A percentile compares a stretch with the other conserved stretches of the same genome.
phyloP scores from a whole-genome alignment of 2,888 invertebrate species.

The Agriopis marginaria region DNA sequence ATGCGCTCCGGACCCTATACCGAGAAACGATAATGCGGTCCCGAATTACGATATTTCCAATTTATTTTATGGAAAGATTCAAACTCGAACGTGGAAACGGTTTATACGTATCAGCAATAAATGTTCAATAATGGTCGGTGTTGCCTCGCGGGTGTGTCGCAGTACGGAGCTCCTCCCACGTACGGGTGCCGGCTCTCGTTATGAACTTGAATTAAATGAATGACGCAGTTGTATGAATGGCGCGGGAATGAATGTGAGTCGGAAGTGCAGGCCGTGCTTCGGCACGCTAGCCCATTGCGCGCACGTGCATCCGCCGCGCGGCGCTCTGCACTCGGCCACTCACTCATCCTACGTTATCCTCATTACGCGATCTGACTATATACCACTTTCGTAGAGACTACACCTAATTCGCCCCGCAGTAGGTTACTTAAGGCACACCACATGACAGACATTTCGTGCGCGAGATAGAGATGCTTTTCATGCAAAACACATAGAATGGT shows the following conservation, averaged over 20 bases:
- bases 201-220: slow-evolving; percentile 85
- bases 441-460: background rate
- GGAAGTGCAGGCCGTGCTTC: slow-evolving; percentile 78
- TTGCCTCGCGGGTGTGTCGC: slow-evolving; percentile 61
- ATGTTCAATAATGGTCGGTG: slow-evolving; percentile 60
- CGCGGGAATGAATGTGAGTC: slow-evolving; percentile 82
- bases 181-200: slow-evolving; percentile 68
- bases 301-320: slow-evolving; percentile 69
- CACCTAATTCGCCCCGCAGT: background rate
- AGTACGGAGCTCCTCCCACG: slow-evolving; percentile 70
- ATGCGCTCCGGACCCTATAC: slow-evolving; percentile 68
- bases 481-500: too few species aligned
- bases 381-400: slow-evolving; percentile 14
- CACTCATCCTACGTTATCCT: slow-evolving; percentile 1
- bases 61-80: slow-evolving; percentile 72
- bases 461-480: background rate
- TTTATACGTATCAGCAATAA: slow-evolving; percentile 66
- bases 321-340: slow-evolving; percentile 23
- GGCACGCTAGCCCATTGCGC: slow-evolving; percentile 75
- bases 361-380: slow-evolving; percentile 10
- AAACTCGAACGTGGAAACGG: slow-evolving; percentile 57
- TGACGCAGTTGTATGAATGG: slow-evolving; percentile 84
- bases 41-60: slow-evolving; percentile 66
- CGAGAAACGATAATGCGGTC: slow-evolving; percentile 73
- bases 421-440: background rate